A percentile compares a stretch with the other conserved stretches of the same genome.
phyloP scores from a whole-genome alignment of 2,797 vertebrate species.

The Phaenicophaeus curvirostris region DNA sequence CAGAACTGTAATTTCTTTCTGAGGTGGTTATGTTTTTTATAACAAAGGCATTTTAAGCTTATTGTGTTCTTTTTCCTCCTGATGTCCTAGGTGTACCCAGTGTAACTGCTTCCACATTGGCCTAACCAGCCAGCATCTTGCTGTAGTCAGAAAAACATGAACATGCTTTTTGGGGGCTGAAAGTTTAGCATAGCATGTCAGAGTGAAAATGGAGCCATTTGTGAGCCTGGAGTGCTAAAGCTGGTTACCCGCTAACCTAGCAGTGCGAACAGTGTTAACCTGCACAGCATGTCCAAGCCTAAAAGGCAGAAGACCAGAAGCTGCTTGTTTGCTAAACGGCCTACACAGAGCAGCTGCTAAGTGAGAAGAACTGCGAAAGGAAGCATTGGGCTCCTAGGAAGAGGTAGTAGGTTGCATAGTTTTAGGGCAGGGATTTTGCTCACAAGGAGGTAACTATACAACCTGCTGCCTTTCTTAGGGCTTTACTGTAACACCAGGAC shows the following conservation, averaged over 20 bases:
- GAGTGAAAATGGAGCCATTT: neutral
- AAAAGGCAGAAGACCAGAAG: slow-evolving; percentile 33
- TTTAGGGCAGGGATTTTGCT: slow-evolving; percentile 95
- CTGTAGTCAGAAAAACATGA: neutral
- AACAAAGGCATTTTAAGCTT: neutral
- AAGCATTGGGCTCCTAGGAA: slow-evolving; percentile 81
- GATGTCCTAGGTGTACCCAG: neutral
- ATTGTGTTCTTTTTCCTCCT: neutral
- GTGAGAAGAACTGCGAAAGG: slow-evolving; percentile 68
- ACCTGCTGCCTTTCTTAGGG: slow-evolving; percentile 97
- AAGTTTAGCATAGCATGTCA: neutral
- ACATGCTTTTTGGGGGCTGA: neutral
- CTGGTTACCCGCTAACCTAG: neutral
- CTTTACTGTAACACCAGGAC: slow-evolving; percentile 73
- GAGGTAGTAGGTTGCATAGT: slow-evolving; percentile 99
- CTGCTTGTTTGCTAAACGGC: slow-evolving; percentile 5
- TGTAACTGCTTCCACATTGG: neutral
- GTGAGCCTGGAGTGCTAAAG: neutral
- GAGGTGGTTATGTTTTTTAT: neutral
- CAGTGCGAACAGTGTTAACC: neutral
- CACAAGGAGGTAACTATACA: slow-evolving; percentile 96
- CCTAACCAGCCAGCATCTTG: neutral
- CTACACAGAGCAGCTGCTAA: slow-evolving; percentile 46
- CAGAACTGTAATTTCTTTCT: neutral
- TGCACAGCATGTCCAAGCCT: neutral